Evolutionary conservation across 2,113 vertebrate genomes (phyloP).

Genomic region (Carollia perspicillata): DNA sequence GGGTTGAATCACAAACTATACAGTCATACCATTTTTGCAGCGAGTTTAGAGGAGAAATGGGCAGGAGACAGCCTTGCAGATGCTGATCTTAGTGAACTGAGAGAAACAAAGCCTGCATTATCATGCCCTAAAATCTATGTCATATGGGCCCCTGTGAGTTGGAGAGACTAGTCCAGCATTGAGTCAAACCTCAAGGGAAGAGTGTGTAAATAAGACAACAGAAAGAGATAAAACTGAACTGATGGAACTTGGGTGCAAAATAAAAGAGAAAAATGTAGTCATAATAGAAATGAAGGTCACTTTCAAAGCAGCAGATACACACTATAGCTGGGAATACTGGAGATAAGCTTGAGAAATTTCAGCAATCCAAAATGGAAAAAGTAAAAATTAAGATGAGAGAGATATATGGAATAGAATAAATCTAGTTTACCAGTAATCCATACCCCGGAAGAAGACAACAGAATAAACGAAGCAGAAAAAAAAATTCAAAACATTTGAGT

Average conservation of each 20-base stretch:
- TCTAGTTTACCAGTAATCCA: background rate
- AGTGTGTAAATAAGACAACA: background rate
- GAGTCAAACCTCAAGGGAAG: background rate
- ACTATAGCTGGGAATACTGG: background rate
- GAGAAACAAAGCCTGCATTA: background rate
- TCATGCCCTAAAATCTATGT: background rate
- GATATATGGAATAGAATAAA: background rate
- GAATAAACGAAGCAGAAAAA: background rate
- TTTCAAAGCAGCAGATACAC: background rate
- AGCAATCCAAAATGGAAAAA: constrained; percentile 12
- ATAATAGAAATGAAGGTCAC: background rate
- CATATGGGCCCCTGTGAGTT: background rate
- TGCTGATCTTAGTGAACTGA: background rate
- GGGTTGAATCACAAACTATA: background rate
- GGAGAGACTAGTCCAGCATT: background rate
- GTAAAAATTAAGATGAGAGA: background rate
- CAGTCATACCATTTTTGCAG: background rate
- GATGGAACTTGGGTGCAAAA: background rate
- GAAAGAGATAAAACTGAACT: background rate
- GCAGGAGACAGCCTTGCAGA: background rate
- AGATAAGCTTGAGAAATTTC: background rate
- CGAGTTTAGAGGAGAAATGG: background rate
- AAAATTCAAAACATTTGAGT: background rate
- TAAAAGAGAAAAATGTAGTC: background rate
- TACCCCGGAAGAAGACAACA: background rate